These are phyloP conservation scores for Oostethus manadensis DNA, from an alignment of 2,113 vertebrate genomes.

Conservation along the genomic window DNA sequence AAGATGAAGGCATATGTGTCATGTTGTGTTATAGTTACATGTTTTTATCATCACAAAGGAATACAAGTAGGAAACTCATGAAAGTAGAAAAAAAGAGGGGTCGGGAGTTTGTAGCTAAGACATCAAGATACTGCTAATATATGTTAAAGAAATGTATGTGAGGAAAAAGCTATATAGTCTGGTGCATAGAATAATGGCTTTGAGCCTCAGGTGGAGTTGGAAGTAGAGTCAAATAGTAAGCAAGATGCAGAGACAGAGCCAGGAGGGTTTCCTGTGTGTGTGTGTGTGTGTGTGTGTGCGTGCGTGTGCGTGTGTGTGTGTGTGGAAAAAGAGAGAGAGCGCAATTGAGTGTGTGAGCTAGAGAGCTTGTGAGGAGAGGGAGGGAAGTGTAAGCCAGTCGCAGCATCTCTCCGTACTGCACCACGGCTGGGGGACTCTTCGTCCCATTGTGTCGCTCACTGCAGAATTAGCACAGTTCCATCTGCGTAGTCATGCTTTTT, in stretches of 20 bases:
- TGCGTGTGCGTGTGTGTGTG: constrained; percentile 27
- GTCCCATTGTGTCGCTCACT: constrained; percentile 56
- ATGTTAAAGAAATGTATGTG: constrained; percentile 66
- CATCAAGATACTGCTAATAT: constrained; percentile 54
- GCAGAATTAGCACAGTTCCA: constrained; percentile 65
- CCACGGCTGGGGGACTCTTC: constrained; percentile 66
- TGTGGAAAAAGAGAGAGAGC: neutral
- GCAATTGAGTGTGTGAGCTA: constrained; percentile 59
- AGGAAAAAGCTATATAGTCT: constrained; percentile 40
- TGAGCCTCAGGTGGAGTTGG: constrained; percentile 80
- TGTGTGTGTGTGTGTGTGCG: constrained; percentile 39
- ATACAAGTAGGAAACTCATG: neutral
- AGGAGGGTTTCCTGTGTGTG: constrained; percentile 49
- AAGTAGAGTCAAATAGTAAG: constrained; percentile 53
- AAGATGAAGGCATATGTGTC: no score
- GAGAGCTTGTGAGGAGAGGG: constrained; percentile 48
- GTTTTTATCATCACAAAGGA: no score
- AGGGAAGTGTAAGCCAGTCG: constrained; percentile 62
- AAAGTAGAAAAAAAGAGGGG: constrained; percentile 1
- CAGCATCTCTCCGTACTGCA: constrained; percentile 70
- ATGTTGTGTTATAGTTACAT: no score
- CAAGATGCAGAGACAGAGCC: constrained; percentile 35
- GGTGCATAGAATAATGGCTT: constrained; percentile 58
- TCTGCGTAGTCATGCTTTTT: constrained; percentile 53
- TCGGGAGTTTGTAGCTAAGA: constrained; percentile 20